Base-by-base conservation (phyloP, 2,797 vertebrate genomes). In the Hirundo rustica region DNA sequence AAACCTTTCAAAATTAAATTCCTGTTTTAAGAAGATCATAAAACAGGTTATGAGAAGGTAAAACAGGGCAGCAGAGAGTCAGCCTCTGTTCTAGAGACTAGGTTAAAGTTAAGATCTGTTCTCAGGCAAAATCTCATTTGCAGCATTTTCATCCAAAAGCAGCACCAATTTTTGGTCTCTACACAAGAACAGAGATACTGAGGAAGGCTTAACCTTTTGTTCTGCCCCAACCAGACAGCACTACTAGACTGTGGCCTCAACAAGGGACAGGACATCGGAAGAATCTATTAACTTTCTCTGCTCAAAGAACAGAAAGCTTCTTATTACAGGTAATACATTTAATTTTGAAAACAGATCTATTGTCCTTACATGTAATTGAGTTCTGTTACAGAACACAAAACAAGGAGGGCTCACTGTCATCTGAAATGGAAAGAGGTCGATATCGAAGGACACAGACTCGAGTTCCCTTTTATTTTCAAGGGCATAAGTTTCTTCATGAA, bases 281-380 rank as follows among this genome's bases (percentile, higher is more conserved):
- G 32, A 85, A 62, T 79, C 74, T 89, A 91, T 87, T 94, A 96
- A 72, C 85, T 89, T 87, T 62, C 71, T 44, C 73, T 72, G 1
- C 45, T 73, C 55, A 84, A 86, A 95, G 88, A 91, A 77, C 74
- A 90, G 76, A 92, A 80, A 85, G 76, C 45, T 93, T 92, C 71
- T 93, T 92, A 91, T 74, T 91, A 30, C 81, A 89, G 68, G 61
- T 91, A 96, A 92, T 85, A 89, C 36, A 85, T 88, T 85, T 92
- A 87, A 93, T 85, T 94, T 93, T 80, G 78, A 89, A 92, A 95
- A 85, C 88, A 96, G 84, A 92, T 47, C 79, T 68, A 68, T 95
- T 95, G 93, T 88, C 61, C 51, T 94, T 70, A 90, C 65, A n/a
- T 36, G 42, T 94, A 96, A 95, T 95, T 93, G 93, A 96, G 89